phyloP scores from a whole-genome alignment of 2,113 vertebrate species.

The Pungitius pungitius region DNA sequence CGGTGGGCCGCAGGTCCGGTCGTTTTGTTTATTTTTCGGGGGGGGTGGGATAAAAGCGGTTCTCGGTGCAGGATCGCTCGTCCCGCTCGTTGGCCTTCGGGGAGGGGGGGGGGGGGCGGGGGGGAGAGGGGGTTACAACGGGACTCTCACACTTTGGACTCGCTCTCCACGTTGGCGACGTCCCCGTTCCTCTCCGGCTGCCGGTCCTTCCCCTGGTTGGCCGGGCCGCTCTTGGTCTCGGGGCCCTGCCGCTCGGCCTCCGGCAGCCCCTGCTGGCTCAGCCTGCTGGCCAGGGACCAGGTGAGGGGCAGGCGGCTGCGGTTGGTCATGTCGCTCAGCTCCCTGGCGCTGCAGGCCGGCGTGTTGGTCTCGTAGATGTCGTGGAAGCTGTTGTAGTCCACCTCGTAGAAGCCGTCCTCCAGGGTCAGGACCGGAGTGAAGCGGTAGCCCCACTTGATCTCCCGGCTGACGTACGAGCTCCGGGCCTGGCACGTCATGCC shows the following conservation, averaged over 20 bases:
- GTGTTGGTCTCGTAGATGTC: conserved; percentile 97
- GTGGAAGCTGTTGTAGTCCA: conserved; percentile 99
- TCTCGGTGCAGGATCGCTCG: conserved; percentile 57
- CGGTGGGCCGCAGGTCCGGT: conserved; percentile 51
- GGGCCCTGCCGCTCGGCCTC: conserved; percentile 81
- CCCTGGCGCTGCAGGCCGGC: conserved; percentile 91
- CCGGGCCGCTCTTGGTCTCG: conserved; percentile 75
- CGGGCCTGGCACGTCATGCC: conserved; percentile 98
- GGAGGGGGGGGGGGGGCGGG: too few relatives aligned
- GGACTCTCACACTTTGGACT: conserved; percentile 90
- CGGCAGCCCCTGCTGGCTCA: conserved; percentile 90
- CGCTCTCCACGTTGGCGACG: conserved; percentile 91
- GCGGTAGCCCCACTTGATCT: conserved; percentile 97
- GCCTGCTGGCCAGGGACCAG: conserved; percentile 93
- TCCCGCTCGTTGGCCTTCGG: conserved; percentile 61
- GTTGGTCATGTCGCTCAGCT: conserved; percentile 87
- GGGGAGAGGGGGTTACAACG: too few relatives aligned
- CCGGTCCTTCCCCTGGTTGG: conserved; percentile 77
- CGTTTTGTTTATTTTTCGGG: conserved; percentile 41
- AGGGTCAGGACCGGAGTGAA: conserved; percentile 96
- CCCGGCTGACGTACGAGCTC: conserved; percentile 93
- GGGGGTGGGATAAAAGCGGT: conserved; percentile 36
- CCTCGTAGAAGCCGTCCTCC: conserved; percentile 98
- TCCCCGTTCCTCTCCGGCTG: conserved; percentile 89
- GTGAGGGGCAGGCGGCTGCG: conserved; percentile 89